phyloP scores from a whole-genome alignment of 2,113 vertebrate genomes.

The Sinocyclocheilus anophthalmus region DNA sequence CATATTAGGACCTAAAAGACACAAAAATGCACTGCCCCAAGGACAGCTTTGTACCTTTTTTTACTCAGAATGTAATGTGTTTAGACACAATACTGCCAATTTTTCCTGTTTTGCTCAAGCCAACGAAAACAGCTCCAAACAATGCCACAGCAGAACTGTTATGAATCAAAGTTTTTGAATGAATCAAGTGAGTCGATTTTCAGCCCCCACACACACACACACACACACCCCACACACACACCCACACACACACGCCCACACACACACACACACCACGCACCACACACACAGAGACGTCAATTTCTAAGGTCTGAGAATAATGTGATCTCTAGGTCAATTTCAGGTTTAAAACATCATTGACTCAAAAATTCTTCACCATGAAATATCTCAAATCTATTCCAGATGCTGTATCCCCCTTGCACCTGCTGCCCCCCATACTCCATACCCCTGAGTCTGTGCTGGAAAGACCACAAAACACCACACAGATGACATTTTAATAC shows the following conservation, averaged over 20 bases:
- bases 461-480: background rate
- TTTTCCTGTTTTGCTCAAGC: too few species aligned
- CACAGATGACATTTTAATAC: background rate
- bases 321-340: constrained; percentile 5
- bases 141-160: too few species aligned
- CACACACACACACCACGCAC: too few species aligned
- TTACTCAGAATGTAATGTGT: background rate
- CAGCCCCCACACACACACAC: too few species aligned
- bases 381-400: constrained; percentile 50
- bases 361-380: constrained; percentile 20
- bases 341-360: constrained; percentile 4
- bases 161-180: too few species aligned
- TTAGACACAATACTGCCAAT: too few species aligned
- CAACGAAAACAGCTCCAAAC: too few species aligned
- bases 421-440: constrained; percentile 7
- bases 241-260: too few species aligned
- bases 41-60: background rate
- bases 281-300: background rate
- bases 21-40: too few species aligned
- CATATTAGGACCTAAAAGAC: too few species aligned
- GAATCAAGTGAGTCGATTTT: too few species aligned
- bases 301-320: background rate
- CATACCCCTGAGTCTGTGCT: background rate
- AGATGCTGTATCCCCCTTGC: constrained; percentile 41
- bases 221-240: too few species aligned